These are phyloP conservation scores for Pyrocoelia pectoralis DNA, from an alignment of 2,888 invertebrate species.

Conservation along the genomic window DNA sequence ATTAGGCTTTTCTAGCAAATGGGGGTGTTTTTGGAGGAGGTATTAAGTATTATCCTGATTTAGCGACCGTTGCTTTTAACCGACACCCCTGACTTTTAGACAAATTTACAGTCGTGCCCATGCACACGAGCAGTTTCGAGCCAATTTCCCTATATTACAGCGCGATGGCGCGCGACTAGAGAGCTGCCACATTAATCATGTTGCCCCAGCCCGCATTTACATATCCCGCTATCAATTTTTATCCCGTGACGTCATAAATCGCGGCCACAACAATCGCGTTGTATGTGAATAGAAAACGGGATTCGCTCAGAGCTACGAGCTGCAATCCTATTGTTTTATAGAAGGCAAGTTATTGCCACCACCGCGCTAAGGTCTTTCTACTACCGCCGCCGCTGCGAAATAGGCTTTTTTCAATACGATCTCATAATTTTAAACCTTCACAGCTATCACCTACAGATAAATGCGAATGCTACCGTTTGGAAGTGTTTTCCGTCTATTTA, in stretches of 20 bases:
- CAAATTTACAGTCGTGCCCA: slow-evolving; percentile 53
- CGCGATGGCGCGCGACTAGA: slow-evolving; percentile 42
- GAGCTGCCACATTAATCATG: slow-evolving; percentile 48
- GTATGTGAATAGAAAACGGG: slow-evolving; percentile 44
- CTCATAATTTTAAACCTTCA: slow-evolving; percentile 32
- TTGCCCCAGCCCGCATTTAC: slow-evolving; percentile 50
- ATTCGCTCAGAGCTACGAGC: slow-evolving; percentile 29
- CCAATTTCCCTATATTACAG: slow-evolving; percentile 43
- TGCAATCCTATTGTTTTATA: slow-evolving; percentile 36
- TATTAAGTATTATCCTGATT: slow-evolving; percentile 55
- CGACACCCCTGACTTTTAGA: slow-evolving; percentile 49
- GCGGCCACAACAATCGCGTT: slow-evolving; percentile 47
- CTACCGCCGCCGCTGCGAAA: neutral
- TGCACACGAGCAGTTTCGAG: slow-evolving; percentile 40
- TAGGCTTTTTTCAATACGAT: slow-evolving; percentile 31
- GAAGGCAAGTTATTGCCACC: slow-evolving; percentile 35
- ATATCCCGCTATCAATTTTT: slow-evolving; percentile 55
- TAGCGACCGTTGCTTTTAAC: slow-evolving; percentile 47
- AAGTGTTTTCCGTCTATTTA: slow-evolving; percentile 25
- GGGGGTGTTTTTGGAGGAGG: slow-evolving; percentile 42
- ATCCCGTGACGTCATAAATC: slow-evolving; percentile 52
- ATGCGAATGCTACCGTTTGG: slow-evolving; percentile 25
- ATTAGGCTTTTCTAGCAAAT: neutral
- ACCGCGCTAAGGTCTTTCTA: slow-evolving; percentile 20
- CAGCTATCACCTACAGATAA: slow-evolving; percentile 35